These are phyloP conservation scores for Fukomys damarensis DNA, from an alignment of 2,113 vertebrate genomes.

Conservation along the genomic window DNA sequence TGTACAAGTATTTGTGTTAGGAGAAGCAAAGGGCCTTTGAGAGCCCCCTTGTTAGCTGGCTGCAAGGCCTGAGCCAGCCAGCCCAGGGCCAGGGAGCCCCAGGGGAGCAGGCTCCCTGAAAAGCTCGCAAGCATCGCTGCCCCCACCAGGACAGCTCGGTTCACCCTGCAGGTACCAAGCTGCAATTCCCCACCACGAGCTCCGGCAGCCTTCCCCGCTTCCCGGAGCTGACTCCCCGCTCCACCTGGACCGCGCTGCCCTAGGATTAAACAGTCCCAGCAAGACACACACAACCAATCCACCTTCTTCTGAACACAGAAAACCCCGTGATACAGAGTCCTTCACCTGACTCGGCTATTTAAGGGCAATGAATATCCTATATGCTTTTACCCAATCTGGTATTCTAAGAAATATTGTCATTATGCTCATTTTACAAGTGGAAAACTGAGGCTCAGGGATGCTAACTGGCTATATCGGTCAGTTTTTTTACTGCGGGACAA, in stretches of 20 bases:
- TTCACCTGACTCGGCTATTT: too few species aligned
- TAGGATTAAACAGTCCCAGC: too few species aligned
- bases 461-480: too few species aligned
- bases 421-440: neutral
- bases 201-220: rapidly evolving
- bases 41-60: rapidly evolving
- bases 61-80: rapidly evolving
- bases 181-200: neutral
- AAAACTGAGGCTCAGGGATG: neutral
- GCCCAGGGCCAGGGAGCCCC: rapidly evolving
- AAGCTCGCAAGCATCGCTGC: rapidly evolving
- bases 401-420: neutral
- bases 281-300: rapidly evolving
- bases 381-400: neutral
- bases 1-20: neutral
- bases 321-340: too few species aligned
- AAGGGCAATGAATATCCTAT: neutral
- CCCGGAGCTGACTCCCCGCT: rapidly evolving
- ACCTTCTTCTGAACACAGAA: neutral
- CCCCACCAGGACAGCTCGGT: rapidly evolving
- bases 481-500: neutral
- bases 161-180: neutral
- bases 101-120: too few species aligned
- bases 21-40: rapidly evolving
- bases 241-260: neutral